Evolutionary conservation across 2,113 vertebrate genomes (phyloP), one percentile per base, ranked within the genome.

Genomic region (Hippopotamus amphibius): DNA sequence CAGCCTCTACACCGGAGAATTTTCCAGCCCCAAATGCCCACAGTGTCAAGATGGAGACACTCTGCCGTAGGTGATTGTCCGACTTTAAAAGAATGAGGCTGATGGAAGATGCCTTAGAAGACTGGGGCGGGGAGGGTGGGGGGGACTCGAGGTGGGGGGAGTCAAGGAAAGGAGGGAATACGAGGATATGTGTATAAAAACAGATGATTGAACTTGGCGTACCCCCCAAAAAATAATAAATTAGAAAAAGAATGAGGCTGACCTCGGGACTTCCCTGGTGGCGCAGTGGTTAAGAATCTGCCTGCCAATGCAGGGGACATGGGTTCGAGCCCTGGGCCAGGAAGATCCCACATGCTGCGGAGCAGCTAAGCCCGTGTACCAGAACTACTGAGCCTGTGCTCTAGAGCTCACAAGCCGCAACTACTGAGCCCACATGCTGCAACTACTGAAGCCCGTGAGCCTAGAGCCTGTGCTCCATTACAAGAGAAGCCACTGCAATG

Each of bases 331-430:
- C 37, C 37, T 37, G 37, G 37, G 71, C 41, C 1, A 41, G 43
- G 41, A 28, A 46, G 71, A 74, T 74, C 41, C 71, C 71, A 74
- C 24, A 74, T 26, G 71, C 71, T 22, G 43, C 0, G 12, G 22
- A 46, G 71, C 71, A 72, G 8, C 24, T 26, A 74, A 46, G 71
- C 71, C 71, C 2, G 0, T 74, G 71, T 26, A 41, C 71, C 71
- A 46, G 24, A 74, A 28, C 41, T 26, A 74, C 8, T 14, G 41
- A 74, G 3, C 71, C 22, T 26, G 69, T 46, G 22, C 69, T 46
- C 41, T 28, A 74, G 13, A 46, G 41, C 24, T 24, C 0, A 0
- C 26, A 6, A 74, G 24, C 68, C 10, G 24, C 21, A 0, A 5
- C 41, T 74, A 15, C 22, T 16, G 71, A 74, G 71, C 71, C 24